phyloP scores from a whole-genome alignment of 2,888 invertebrate species.

The Diarsia brunnea region DNA sequence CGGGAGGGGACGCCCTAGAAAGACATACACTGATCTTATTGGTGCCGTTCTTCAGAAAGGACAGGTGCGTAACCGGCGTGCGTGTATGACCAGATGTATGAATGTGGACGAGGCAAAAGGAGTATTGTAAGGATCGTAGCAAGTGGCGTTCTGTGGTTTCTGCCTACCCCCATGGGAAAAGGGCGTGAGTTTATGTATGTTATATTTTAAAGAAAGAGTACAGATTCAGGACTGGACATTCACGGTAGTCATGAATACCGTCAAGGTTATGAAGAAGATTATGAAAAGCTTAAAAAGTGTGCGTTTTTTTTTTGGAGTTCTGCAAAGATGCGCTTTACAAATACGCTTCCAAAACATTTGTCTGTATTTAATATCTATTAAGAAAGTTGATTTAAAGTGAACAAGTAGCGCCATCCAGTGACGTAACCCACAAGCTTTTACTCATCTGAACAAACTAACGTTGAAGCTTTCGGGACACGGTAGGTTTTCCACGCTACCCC shows the following conservation, averaged over 20 bases:
- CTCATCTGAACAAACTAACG: background rate
- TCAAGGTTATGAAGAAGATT: background rate
- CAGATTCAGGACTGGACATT: background rate
- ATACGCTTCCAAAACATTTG: background rate
- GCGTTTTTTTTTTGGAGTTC: background rate
- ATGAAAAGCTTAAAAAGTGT: background rate
- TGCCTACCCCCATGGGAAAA: too few species aligned
- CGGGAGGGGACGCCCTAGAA: too few species aligned
- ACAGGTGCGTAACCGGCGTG: too few species aligned
- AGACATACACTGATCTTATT: too few species aligned
- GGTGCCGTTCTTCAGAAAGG: too few species aligned
- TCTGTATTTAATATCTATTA: background rate
- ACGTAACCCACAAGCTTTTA: conserved; percentile 50
- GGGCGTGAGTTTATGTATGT: too few species aligned
- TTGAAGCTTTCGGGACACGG: conserved; percentile 8
- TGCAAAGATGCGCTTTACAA: background rate
- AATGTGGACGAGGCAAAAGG: too few species aligned
- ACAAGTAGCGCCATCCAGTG: conserved; percentile 63
- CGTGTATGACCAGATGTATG: too few species aligned
- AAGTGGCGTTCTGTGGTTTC: too few species aligned
- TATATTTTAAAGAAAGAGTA: background rate
- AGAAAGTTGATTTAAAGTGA: background rate
- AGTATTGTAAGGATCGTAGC: too few species aligned
- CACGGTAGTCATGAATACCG: background rate
- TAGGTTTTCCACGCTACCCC: conserved; percentile 18